Evolutionary conservation across 2,888 invertebrate genomes (phyloP), one percentile per base, ranked within the genome.

Genomic region (Oeneis ivallda): DNA sequence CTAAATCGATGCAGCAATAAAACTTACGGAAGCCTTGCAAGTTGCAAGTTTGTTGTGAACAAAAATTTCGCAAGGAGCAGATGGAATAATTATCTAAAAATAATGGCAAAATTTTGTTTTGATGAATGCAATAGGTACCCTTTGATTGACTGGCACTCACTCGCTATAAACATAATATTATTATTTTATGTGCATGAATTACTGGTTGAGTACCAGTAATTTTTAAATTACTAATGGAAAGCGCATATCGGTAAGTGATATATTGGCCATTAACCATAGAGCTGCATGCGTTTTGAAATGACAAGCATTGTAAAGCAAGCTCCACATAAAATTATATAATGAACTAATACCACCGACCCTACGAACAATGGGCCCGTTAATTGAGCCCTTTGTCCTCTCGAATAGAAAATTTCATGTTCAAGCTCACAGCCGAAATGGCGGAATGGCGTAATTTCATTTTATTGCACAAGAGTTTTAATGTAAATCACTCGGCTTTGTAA

Each of bases 341-440:
- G 87, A 87, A 88, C 81, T 88, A 88, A 90, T 88, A 71, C 77
- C 77, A 71, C 74, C 76, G 80, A 77, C 79, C 79, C 77, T 75
- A 70, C 84, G 87, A 85, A 90, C 90, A 91, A 90, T 87, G 80
- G 78, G 68, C 50, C 72, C 81, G 87, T 86, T 90, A 90, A 91
- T 91, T 84, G 85, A 79, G 83, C 87, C 88, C 84, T 90, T 91
- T 91, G 91, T 90, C 82, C 85, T 79, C 73, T 75, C 82, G 82
- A 86, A 89, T 89, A 90, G 90, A 89, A 88, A 88, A 89, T 89
- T 87, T 85, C 86, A 88, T 89, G 88, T 88, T 80, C 80, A 77
- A 84, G 39, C 80, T 80, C 81, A 76, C 82, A 79, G 76, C 75
- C 79, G 82, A 81, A 86, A 85, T 81, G 81, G 78, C 78, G 79